Percentiles rank a stretch among this genome's conserved stretches.
phyloP scores from a whole-genome alignment of 2,888 invertebrate genomes.

The Artemia sinica region DNA sequence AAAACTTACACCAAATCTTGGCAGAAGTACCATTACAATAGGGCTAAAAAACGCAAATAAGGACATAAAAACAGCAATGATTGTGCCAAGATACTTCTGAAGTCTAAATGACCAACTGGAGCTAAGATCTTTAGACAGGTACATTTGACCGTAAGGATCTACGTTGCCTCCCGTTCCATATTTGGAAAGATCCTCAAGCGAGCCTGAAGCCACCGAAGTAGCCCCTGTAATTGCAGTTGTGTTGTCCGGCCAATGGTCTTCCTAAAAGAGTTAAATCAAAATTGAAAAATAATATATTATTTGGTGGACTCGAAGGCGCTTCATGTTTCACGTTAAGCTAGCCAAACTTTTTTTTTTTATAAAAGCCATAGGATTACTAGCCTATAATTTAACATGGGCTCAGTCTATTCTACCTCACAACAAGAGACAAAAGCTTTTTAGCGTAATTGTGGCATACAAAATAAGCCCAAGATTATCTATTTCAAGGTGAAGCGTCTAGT shows the following conservation, averaged over 20 bases:
- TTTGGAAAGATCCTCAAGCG: conserved; percentile 54
- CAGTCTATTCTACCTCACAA: too few species aligned
- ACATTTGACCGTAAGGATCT: conserved; percentile 18
- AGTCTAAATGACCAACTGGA: conserved; percentile 35
- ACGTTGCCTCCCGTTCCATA: conserved; percentile 27
- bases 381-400: too few species aligned
- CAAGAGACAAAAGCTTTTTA: too few species aligned
- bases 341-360: not conserved
- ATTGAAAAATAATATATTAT: too few species aligned
- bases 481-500: too few species aligned
- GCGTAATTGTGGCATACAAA: too few species aligned
- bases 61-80: conserved; percentile 57
- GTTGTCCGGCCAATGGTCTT: conserved; percentile 98
- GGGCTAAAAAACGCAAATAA: conserved; percentile 76
- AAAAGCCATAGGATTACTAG: not conserved
- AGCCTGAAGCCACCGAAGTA: conserved; percentile 85
- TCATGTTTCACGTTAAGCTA: not conserved
- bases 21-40: conserved; percentile 80
- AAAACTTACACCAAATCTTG: conserved; percentile 45
- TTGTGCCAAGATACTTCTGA: conserved; percentile 63
- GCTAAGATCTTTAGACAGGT: conserved; percentile 22
- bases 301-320: too few species aligned
- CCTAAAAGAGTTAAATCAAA: conserved; percentile 38
- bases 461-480: too few species aligned
- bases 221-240: conserved; percentile 92